Base-by-base conservation (phyloP, 2,888 invertebrate genomes). In the Conomelus anceps region DNA sequence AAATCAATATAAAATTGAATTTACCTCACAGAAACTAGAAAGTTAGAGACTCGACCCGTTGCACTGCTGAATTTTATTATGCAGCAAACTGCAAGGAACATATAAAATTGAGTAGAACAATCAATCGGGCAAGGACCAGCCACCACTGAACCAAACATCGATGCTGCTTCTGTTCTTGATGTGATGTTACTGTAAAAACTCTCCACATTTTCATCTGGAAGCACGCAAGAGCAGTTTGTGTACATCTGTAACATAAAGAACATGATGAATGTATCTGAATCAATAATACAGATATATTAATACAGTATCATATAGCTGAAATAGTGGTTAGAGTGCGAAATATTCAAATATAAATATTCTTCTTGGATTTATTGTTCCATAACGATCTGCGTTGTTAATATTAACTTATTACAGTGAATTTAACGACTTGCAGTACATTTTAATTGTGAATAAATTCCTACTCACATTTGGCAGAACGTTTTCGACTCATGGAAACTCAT, bases 21-120 rank as follows among this genome's bases (percentile, higher is more conserved):
- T 86, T 86, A 92, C 92, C 92, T 91, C 84, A 92, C 91, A 13
- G 91, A 91, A 4, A 92, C 91, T 0, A 92, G 90, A 34, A 91
- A 91, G 85, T 92, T 92, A 0, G 91, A 91, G 1, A 91, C 91
- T 90, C 92, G 90, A 3, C 92, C 91, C n/a, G 91, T 91, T 1
- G 92, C 91, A 24, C 91, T 91, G 11, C 90, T 89, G 29, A 92
- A 91, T 23, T 92, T 91, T 20, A 92, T 89, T 7, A 91, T 22
- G 88, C 91, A 92, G 86, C 91, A 90, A 3, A 92, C 89, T 0
- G 89, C 89, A 0, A 92, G 90, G 88, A 92, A 92, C 87, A 91
- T 90, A 85, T 91, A 90, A 26, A 92, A 91, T 22, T 90, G 89
- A 9, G 89, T 84, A 11, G 90, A 87, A 86, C 92, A 92, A 84